Percentiles rank a stretch among this genome's conserved stretches.
phyloP scores from a whole-genome alignment of 2,888 invertebrate species.

The Acleris sparsana region DNA sequence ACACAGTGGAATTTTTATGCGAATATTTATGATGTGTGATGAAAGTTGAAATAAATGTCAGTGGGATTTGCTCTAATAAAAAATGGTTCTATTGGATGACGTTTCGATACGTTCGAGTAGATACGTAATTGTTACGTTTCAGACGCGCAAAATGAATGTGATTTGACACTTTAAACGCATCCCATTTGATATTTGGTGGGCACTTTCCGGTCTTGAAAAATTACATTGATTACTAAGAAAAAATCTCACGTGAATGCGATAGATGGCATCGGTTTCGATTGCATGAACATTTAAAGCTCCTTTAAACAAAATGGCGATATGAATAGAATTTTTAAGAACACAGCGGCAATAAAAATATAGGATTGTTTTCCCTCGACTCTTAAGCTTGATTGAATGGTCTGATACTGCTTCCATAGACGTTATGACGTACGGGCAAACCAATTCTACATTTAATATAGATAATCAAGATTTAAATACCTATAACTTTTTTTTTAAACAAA shows the following conservation, averaged over 20 bases:
- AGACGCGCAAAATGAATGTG: slow-evolving; percentile 1
- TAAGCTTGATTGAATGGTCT: slow-evolving; percentile 58
- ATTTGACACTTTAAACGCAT: background rate
- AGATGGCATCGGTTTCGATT: slow-evolving; percentile 19
- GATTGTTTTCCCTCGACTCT: slow-evolving; percentile 58
- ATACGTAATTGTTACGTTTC: background rate
- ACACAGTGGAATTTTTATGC: background rate
- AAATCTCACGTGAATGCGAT: background rate
- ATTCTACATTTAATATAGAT: background rate
- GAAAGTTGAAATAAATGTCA: too few relatives aligned
- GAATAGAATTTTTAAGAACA: slow-evolving; percentile 48
- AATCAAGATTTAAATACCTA: background rate
- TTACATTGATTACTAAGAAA: background rate
- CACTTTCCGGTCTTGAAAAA: background rate
- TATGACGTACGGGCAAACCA: slow-evolving; percentile 33
- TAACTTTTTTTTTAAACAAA: too few relatives aligned
- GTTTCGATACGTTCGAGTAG: background rate
- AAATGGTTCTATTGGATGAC: background rate
- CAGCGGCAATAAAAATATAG: slow-evolving; percentile 58
- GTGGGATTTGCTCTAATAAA: too few relatives aligned
- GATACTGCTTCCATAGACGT: slow-evolving; percentile 57
- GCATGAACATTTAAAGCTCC: slow-evolving; percentile 3
- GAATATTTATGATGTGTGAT: background rate
- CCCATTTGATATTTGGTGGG: background rate
- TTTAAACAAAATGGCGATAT: slow-evolving; percentile 10